Evolutionary conservation across 2,113 vertebrate species (phyloP).

Genomic region (Prionailurus viverrinus): DNA sequence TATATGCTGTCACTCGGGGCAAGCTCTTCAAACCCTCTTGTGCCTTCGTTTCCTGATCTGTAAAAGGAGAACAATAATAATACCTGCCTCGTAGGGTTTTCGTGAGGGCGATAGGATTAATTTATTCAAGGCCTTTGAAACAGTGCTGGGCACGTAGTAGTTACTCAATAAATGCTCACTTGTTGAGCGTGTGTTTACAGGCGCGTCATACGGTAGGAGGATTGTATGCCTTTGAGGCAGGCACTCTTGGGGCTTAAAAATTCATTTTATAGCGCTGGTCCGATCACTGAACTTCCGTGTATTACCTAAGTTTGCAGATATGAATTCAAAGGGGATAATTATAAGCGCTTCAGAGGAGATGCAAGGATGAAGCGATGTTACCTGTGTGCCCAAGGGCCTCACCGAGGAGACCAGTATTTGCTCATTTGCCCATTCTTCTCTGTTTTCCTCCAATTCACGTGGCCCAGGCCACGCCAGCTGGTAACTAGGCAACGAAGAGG

Average conservation of each 20-base stretch:
- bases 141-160: not conserved
- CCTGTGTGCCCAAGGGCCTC: not conserved
- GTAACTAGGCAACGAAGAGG: not conserved
- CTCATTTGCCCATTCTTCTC: not conserved
- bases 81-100: not conserved
- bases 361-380: not conserved
- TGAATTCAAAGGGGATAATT: constrained; percentile 4
- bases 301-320: constrained; percentile 18
- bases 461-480: not conserved
- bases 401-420: not conserved
- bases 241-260: not conserved
- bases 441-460: not conserved
- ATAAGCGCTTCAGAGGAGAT: not conserved
- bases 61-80: not conserved
- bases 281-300: constrained; percentile 24
- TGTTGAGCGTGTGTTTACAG: not conserved
- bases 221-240: not conserved
- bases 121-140: not conserved
- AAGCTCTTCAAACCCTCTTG: not conserved
- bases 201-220: not conserved
- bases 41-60: not conserved
- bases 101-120: not conserved
- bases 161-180: not conserved
- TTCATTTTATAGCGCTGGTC: constrained; percentile 17
- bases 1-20: not conserved